Evolutionary conservation across 1,140 invertebrate genomes (phyloP).

Genomic region (Proales similis): DNA sequence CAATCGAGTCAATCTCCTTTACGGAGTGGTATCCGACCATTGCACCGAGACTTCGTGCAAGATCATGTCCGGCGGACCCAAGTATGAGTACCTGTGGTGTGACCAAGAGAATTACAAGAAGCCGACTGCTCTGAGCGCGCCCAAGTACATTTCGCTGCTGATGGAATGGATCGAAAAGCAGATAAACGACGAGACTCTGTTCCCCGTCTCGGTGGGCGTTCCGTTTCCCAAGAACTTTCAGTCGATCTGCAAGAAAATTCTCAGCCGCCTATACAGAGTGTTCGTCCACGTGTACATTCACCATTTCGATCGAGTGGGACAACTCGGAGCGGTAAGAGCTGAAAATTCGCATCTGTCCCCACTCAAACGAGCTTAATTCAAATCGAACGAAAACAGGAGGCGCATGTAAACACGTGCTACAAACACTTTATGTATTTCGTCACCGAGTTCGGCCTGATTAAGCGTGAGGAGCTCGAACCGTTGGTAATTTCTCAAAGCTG

Average conservation of each 20-base stretch:
- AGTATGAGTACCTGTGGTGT: slow-evolving; percentile 61
- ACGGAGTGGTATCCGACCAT: slow-evolving; percentile 75
- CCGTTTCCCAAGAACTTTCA: slow-evolving; percentile 82
- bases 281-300: slow-evolving; percentile 96
- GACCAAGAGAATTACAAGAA: slow-evolving; percentile 78
- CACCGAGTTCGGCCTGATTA: slow-evolving; percentile 75
- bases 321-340: slow-evolving; percentile 71
- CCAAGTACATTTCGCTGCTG: slow-evolving; percentile 73
- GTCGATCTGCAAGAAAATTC: slow-evolving; percentile 72
- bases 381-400: slow-evolving; percentile 63
- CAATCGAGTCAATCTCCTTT: slow-evolving; percentile 84
- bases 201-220: slow-evolving; percentile 72
- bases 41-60: slow-evolving; percentile 78
- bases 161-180: slow-evolving; percentile 91
- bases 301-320: slow-evolving; percentile 81
- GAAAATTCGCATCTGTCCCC: slow-evolving; percentile 3
- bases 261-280: slow-evolving; percentile 80
- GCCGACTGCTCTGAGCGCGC: slow-evolving; percentile 75
- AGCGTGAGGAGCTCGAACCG: slow-evolving; percentile 77
- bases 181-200: slow-evolving; percentile 81
- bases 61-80: slow-evolving; percentile 76
- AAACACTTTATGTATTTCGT: slow-evolving; percentile 95
- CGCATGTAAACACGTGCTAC: slow-evolving; percentile 90
- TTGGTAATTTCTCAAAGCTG: slow-evolving; percentile 9
- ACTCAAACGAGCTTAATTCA: not conserved